Percentiles rank a stretch among this genome's conserved stretches.
These are phyloP conservation scores for Cardiocondyla obscurior DNA, from an alignment of 1,140 invertebrate genomes.

Conservation along the genomic window DNA sequence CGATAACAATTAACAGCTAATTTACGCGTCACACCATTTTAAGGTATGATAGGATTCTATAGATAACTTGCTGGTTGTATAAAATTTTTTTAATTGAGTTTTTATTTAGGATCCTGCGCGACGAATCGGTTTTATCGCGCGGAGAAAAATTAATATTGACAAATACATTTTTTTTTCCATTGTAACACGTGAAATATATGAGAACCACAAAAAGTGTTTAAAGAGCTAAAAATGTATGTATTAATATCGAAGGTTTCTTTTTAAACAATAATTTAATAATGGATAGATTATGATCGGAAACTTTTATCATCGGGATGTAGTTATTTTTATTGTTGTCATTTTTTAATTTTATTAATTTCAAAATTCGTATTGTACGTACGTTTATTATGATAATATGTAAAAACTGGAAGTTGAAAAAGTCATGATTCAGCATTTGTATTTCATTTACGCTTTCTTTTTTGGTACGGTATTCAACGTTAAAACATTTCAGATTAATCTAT, in stretches of 20 bases:
- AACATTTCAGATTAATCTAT: background rate
- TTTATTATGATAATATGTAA: constrained; percentile 11
- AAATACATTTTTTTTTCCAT: background rate
- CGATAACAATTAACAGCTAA: no score
- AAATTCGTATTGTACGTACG: background rate
- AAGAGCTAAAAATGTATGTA: background rate
- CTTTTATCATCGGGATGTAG: background rate
- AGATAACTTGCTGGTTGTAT: background rate
- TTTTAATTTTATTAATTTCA: background rate
- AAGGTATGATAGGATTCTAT: no score
- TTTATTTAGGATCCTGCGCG: background rate
- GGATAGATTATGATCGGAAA: background rate
- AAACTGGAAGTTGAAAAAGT: background rate
- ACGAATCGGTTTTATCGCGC: background rate
- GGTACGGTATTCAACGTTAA: background rate
- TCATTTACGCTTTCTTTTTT: background rate
- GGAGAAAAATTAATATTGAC: background rate
- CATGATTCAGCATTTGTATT: background rate
- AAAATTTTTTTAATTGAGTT: background rate
- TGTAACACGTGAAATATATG: background rate
- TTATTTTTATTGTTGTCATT: background rate
- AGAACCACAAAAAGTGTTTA: background rate
- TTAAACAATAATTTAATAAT: background rate
- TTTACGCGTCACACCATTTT: no score
- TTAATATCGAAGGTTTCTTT: background rate